Conservation (phyloP, 2,113 vertebrate species). For the Stegastes partitus region DNA sequence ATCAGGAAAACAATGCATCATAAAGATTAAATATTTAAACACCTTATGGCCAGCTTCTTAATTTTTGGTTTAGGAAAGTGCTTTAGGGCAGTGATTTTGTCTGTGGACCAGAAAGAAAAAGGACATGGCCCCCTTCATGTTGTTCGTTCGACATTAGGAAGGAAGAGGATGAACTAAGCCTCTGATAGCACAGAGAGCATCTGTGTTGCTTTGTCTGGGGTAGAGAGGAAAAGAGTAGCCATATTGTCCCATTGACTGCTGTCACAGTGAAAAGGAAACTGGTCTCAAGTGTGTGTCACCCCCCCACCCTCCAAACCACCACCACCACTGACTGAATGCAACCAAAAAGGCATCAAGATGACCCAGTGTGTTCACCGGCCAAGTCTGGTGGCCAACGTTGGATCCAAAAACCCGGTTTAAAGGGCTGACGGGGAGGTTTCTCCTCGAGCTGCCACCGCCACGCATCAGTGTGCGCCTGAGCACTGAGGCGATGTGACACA, state of each 20-base stretch:
- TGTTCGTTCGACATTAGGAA: conserved; percentile 50
- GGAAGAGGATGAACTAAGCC: conserved; percentile 66
- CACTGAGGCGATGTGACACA: conserved; percentile 79
- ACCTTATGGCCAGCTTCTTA: background rate
- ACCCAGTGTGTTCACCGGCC: conserved; percentile 50
- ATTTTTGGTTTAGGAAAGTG: background rate
- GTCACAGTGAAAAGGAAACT: conserved; percentile 68
- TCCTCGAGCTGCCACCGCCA: conserved; percentile 47
- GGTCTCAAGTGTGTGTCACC: conserved; percentile 75
- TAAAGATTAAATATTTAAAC: background rate
- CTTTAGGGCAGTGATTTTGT: background rate
- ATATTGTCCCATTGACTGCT: conserved; percentile 69
- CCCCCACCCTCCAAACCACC: too few relatives aligned
- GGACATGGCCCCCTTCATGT: conserved; percentile 12
- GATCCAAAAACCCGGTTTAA: conserved; percentile 49
- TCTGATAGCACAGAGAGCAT: conserved; percentile 65
- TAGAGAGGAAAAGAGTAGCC: conserved; percentile 67
- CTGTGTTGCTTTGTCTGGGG: conserved; percentile 64
- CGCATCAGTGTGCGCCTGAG: conserved; percentile 65
- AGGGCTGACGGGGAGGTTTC: conserved; percentile 39
- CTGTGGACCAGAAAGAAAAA: background rate
- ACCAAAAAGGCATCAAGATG: conserved; percentile 66
- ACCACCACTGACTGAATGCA: conserved; percentile 62
- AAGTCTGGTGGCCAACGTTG: conserved; percentile 44
- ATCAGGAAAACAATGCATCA: conserved; percentile 9